Evolutionary conservation across 2,888 invertebrate genomes (phyloP).

Genomic region (Trimorus sp.): DNA sequence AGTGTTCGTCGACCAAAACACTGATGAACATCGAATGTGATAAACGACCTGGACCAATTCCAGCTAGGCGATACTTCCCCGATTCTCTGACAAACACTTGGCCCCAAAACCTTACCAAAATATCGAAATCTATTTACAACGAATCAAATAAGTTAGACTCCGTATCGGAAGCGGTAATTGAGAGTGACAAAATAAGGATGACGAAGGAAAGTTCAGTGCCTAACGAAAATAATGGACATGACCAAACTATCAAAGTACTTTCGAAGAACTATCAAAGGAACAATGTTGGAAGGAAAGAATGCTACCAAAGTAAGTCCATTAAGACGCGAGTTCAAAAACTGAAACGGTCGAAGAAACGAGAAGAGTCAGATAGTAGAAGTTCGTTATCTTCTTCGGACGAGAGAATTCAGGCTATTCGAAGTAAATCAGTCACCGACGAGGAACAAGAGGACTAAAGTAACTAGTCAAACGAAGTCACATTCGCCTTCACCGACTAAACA

Average conservation of each 20-base stretch:
- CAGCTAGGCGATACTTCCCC: slow-evolving; percentile 43
- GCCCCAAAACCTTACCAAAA: slow-evolving; percentile 45
- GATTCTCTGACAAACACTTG: slow-evolving; percentile 42
- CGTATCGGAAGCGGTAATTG: slow-evolving; percentile 27
- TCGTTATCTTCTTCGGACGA: slow-evolving; percentile 46
- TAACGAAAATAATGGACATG: too few species aligned
- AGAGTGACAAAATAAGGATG: not conserved
- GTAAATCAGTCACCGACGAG: slow-evolving; percentile 66
- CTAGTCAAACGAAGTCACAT: slow-evolving; percentile 61
- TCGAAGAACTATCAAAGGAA: not conserved
- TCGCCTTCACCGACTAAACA: slow-evolving; percentile 67
- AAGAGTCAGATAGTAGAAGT: not conserved
- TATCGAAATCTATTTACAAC: slow-evolving; percentile 10
- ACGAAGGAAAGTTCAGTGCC: not conserved
- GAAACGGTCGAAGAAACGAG: slow-evolving; percentile 40
- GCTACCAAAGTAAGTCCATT: not conserved
- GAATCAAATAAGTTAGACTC: slow-evolving; percentile 26
- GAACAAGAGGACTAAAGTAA: slow-evolving; percentile 65
- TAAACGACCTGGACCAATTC: slow-evolving; percentile 62
- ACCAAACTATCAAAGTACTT: too few species aligned
- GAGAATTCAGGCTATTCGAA: slow-evolving; percentile 17
- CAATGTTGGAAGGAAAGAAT: not conserved
- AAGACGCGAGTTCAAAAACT: slow-evolving; percentile 47
- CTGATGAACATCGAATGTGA: slow-evolving; percentile 72
- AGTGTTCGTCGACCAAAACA: slow-evolving; percentile 75